phyloP scores from a whole-genome alignment of 2,797 vertebrate genomes.

The Coendou prehensilis region DNA sequence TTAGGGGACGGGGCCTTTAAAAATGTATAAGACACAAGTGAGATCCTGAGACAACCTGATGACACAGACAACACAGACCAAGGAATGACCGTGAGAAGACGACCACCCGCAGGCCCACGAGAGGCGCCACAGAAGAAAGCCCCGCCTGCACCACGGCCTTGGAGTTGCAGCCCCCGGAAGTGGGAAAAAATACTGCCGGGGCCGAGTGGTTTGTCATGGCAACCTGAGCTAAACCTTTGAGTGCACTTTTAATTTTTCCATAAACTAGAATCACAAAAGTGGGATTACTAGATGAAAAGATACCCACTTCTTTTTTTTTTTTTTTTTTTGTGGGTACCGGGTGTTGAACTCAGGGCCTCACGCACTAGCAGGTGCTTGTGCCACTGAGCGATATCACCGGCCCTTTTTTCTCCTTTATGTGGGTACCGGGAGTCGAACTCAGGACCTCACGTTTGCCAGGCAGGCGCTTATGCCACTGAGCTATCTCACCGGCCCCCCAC shows the following conservation, averaged over 20 bases:
- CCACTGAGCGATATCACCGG: too few relatives aligned
- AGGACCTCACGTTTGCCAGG: too few relatives aligned
- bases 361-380: too few relatives aligned
- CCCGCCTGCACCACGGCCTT: too few relatives aligned
- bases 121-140: not conserved
- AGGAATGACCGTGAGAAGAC: not conserved
- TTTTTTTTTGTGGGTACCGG: too few relatives aligned
- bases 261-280: not conserved
- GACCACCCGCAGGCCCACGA: not conserved
- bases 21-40: not conserved
- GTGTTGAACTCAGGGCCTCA: too few relatives aligned
- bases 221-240: not conserved
- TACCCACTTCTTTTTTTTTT: not conserved
- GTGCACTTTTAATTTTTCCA: not conserved
- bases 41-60: not conserved
- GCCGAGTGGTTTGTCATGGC: rapidly evolving
- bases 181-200: not conserved
- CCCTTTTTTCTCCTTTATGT: too few relatives aligned
- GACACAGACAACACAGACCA: not conserved
- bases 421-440: too few relatives aligned
- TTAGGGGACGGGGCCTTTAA: not conserved
- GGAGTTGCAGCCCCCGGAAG: not conserved
- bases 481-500: too few relatives aligned
- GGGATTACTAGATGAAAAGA: not conserved
- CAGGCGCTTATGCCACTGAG: too few relatives aligned